These are phyloP conservation scores for Fringilla coelebs DNA, from an alignment of 2,797 vertebrate genomes.

Conservation along the genomic window DNA sequence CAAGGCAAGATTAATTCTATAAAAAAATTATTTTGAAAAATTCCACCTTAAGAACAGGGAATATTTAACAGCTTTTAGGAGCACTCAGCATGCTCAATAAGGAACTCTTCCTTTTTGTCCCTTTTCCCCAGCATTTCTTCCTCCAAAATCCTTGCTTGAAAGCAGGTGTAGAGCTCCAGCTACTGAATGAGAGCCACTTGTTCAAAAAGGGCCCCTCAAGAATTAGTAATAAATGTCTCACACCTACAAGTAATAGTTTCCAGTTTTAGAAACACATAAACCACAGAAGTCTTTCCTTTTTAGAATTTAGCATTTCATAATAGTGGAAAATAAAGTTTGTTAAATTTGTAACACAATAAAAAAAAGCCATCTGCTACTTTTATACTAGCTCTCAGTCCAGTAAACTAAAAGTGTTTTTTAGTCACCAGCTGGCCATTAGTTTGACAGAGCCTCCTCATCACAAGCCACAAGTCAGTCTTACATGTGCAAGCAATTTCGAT, in stretches of 20 bases:
- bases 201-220: not conserved
- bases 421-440: conserved; percentile 9
- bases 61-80: not conserved
- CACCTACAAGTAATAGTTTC: not conserved
- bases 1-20: not conserved
- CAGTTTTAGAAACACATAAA: not conserved
- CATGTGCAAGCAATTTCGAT: conserved; percentile 10
- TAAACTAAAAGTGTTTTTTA: not conserved
- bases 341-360: not conserved
- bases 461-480: not conserved
- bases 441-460: conserved; percentile 17
- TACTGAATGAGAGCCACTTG: not conserved
- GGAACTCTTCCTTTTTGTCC: not conserved
- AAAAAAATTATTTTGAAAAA: not conserved
- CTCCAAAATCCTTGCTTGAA: not conserved
- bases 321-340: not conserved
- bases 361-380: not conserved
- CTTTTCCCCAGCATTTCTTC: not conserved
- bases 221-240: not conserved
- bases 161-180: not conserved
- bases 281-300: not conserved
- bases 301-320: not conserved
- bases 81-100: not conserved
- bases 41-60: not conserved
- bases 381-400: not conserved